Conservation (phyloP, 2,888 invertebrate species). For the Sepiola atlantica region DNA sequence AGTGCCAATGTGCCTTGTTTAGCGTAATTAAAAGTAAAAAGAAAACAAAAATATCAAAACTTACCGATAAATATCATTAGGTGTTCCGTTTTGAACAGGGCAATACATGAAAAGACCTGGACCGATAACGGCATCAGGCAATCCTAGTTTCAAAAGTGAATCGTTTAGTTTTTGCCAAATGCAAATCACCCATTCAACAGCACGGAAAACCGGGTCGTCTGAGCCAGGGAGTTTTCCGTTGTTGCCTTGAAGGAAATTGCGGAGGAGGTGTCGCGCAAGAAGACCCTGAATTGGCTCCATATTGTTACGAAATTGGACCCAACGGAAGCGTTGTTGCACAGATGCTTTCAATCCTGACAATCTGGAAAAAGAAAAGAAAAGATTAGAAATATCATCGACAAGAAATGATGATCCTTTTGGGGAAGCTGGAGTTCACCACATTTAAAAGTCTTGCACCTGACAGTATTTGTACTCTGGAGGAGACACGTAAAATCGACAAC, state of each 20-base stretch:
- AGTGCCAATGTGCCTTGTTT: too few species aligned
- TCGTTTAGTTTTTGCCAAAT: slow-evolving; percentile 73
- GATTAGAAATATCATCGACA: too few species aligned
- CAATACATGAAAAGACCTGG: slow-evolving; percentile 70
- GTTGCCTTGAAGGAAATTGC: slow-evolving; percentile 66
- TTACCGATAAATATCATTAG: slow-evolving; percentile 66
- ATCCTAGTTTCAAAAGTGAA: slow-evolving; percentile 69
- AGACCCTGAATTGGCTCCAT: slow-evolving; percentile 70
- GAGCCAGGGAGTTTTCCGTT: slow-evolving; percentile 61
- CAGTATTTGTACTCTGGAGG: too few species aligned
- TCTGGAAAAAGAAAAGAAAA: slow-evolving; percentile 55
- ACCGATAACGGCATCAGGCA: slow-evolving; percentile 70
- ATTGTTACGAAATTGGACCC: slow-evolving; percentile 72
- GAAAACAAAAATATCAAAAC: slow-evolving; percentile 48
- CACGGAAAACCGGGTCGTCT: slow-evolving; percentile 62
- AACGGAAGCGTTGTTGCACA: slow-evolving; percentile 71
- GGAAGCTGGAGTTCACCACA: too few species aligned
- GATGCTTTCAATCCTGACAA: slow-evolving; percentile 69
- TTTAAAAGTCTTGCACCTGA: too few species aligned
- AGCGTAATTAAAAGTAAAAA: too few species aligned
- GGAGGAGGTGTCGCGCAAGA: slow-evolving; percentile 68
- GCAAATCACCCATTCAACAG: slow-evolving; percentile 71
- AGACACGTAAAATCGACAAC: too few species aligned
- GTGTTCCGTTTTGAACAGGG: slow-evolving; percentile 67
- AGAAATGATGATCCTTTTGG: too few species aligned